Evolutionary conservation across 1,140 invertebrate species (phyloP).

Genomic region (Drosophila arawakana): DNA sequence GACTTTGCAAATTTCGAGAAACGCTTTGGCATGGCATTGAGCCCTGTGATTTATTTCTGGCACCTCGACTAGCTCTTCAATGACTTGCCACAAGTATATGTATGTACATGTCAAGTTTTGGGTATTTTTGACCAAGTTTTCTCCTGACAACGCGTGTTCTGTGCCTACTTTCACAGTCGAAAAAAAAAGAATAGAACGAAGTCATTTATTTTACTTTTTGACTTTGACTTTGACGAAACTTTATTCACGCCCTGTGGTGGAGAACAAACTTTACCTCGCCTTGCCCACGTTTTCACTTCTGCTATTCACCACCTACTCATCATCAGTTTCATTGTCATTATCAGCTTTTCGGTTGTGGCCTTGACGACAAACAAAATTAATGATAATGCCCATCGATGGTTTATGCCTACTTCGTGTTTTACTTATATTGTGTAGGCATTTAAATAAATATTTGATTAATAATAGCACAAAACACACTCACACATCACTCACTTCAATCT

Average conservation of each 20-base stretch:
- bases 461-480: slow-evolving; percentile 23
- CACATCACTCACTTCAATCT: slow-evolving; percentile 26
- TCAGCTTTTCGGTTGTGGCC: slow-evolving; percentile 30
- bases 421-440: slow-evolving; percentile 35
- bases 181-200: slow-evolving; percentile 30
- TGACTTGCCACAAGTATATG: slow-evolving; percentile 51
- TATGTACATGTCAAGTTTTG: slow-evolving; percentile 56
- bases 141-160: slow-evolving; percentile 47
- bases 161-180: slow-evolving; percentile 38
- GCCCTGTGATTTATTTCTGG: slow-evolving; percentile 69
- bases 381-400: slow-evolving; percentile 68
- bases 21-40: slow-evolving; percentile 60
- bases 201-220: slow-evolving; percentile 62
- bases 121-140: slow-evolving; percentile 15
- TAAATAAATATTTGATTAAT: slow-evolving; percentile 83
- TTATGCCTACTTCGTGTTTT: slow-evolving; percentile 50
- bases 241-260: slow-evolving; percentile 60
- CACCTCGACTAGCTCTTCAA: slow-evolving; percentile 51
- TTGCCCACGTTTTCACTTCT: not conserved
- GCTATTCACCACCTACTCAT: slow-evolving; percentile 25
- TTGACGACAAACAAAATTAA: slow-evolving; percentile 78
- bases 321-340: slow-evolving; percentile 28
- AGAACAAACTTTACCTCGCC: not conserved
- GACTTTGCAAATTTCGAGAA: slow-evolving; percentile 41
- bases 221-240: slow-evolving; percentile 35